Evolutionary conservation across 2,113 vertebrate species (phyloP), one percentile per base, ranked within the genome.

Genomic region (Ictalurus punctatus): DNA sequence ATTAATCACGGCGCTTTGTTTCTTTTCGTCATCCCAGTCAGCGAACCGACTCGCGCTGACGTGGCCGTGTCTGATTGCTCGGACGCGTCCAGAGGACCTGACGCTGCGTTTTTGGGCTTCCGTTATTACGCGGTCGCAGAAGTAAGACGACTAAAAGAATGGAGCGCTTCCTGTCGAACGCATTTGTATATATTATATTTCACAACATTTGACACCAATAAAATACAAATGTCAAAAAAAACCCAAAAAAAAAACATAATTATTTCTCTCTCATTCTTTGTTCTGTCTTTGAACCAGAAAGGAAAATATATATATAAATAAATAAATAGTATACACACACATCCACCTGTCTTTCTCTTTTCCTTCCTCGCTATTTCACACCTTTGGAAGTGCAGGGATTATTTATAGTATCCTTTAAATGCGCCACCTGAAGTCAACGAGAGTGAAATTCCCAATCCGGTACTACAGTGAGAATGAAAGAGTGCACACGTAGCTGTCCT

Each of bases 381-480:
- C 89, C 67, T 74, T 27, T 63, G 65, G 78, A 83, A n/a, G 37
- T 78, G 34, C 44, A 74, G 85, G 25, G 67, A 65, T 63, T 76
- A 84, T 90, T 86, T 87, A 87, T 87, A 59, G 67, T 16, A 48
- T 84, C 56, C 6, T 65, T 86, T 71, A 48, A 76, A 85, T 52
- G 69, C 65, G 58, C 61, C 34, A 84, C 82, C 82, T 88, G 69
- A 83, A n/a, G 56, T 69, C 19, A 56, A 17, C 23, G 23, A 48
- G 73, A 30, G 58, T 48, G n/a, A 84, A 52, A 84, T 84, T 78
- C 71, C 71, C 71, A 84, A 37, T 17, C 19, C 58, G 13, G 44
- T 2, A 37, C 6, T 21, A 16, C 58, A 54, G 82, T 84, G 69
- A 84, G 58, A 58, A 61, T 40, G 56, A 63, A 23, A 67, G n/a